Conservation (phyloP, 2,113 vertebrate genomes). For the Micromys minutus region DNA sequence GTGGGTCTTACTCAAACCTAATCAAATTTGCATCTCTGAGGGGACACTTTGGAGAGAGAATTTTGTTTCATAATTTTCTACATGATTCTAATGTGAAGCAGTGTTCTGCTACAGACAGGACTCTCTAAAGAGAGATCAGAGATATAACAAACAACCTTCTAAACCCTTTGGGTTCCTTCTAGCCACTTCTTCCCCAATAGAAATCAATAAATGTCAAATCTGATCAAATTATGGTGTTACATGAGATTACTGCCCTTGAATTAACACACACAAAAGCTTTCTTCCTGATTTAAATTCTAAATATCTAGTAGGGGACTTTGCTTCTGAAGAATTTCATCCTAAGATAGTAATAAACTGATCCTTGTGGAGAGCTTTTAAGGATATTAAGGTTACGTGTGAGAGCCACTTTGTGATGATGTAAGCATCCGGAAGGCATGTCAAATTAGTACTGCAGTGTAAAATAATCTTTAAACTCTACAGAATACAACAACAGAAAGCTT, state of each 20-base stretch:
- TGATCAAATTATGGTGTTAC: slow-evolving; percentile 3
- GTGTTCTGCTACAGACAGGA: neutral
- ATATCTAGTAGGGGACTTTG: neutral
- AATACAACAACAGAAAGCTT: neutral
- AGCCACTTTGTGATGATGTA: neutral
- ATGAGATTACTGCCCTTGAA: neutral
- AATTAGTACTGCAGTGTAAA: neutral
- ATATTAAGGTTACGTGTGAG: neutral
- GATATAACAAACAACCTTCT: neutral
- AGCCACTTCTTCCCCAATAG: neutral
- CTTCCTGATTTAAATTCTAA: slow-evolving; percentile 23
- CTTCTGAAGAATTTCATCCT: neutral
- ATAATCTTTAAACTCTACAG: neutral
- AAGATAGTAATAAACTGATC: neutral
- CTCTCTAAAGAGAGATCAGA: neutral
- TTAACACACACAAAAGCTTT: neutral
- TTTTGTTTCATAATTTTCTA: neutral
- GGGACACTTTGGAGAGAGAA: neutral
- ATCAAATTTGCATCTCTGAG: neutral
- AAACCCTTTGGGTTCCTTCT: neutral
- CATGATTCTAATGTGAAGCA: neutral
- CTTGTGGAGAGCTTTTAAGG: neutral
- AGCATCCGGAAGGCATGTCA: neutral
- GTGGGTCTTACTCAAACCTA: neutral
- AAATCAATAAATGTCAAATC: neutral